These are phyloP conservation scores for Anguilla obscura DNA, from an alignment of 2,797 vertebrate genomes.

Conservation along the genomic window DNA sequence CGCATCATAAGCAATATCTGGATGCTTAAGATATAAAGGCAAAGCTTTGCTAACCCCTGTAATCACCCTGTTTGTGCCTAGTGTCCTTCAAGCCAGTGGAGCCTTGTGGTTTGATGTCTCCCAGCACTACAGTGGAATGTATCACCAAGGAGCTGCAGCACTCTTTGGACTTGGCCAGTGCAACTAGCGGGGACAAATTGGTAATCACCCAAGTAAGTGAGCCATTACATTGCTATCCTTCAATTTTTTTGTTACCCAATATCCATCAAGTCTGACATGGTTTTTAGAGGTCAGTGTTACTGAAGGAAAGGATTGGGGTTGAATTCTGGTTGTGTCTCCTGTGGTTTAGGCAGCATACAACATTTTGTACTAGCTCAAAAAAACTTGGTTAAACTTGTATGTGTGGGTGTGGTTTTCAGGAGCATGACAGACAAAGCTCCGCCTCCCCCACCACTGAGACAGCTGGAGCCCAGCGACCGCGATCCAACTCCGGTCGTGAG, in stretches of 20 bases:
- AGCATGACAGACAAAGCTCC: conserved; percentile 81
- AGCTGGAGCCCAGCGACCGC: conserved; percentile 87
- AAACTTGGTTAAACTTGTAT: neutral
- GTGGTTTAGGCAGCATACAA: too few relatives aligned
- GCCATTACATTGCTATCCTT: neutral
- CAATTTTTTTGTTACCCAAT: neutral
- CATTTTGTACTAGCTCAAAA: too few relatives aligned
- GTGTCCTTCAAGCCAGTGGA: conserved; percentile 68
- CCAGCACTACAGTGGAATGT: conserved; percentile 76
- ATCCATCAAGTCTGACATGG: too few relatives aligned
- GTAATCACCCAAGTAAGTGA: conserved; percentile 89
- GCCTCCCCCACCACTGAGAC: conserved; percentile 68
- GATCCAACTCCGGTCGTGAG: conserved; percentile 95
- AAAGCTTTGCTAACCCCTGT: neutral
- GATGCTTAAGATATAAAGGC: neutral
- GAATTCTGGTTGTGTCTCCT: too few relatives aligned
- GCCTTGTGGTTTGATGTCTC: conserved; percentile 80
- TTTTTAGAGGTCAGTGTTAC: too few relatives aligned
- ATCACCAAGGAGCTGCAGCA: conserved; percentile 88
- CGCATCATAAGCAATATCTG: neutral
- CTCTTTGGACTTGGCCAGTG: conserved; percentile 95
- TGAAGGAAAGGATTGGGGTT: too few relatives aligned
- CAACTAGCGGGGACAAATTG: conserved; percentile 94
- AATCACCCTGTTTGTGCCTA: conserved; percentile 47
- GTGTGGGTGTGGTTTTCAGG: conserved; percentile 67